These are phyloP conservation scores for Microtus ochrogaster DNA, from an alignment of 2,113 vertebrate genomes.

Conservation along the genomic window DNA sequence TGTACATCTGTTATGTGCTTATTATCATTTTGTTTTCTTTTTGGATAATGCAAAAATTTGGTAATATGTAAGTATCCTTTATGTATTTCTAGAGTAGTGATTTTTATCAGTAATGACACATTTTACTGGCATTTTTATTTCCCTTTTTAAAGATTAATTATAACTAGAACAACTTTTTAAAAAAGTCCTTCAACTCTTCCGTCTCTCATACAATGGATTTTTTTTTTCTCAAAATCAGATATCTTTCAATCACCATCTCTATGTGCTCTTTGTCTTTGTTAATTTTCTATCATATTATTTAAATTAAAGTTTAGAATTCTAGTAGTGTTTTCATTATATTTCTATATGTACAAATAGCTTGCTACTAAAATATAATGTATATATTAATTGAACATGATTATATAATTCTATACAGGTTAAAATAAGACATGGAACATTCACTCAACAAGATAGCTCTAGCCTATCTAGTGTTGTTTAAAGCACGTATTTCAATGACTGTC, in stretches of 20 bases:
- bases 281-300: background rate
- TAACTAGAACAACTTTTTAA: background rate
- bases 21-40: background rate
- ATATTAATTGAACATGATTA: background rate
- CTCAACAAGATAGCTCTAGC: background rate
- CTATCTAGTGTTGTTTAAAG: background rate
- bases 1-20: background rate
- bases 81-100: background rate
- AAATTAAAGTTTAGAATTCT: background rate
- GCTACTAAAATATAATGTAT: background rate
- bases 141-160: background rate
- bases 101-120: background rate
- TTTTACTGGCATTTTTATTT: slow-evolving; percentile 19
- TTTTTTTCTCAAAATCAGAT: background rate
- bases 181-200: background rate
- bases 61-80: background rate
- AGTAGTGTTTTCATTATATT: background rate
- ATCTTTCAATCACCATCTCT: background rate
- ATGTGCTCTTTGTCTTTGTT: background rate
- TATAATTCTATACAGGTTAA: background rate
- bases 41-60: slow-evolving; percentile 1
- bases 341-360: background rate
- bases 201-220: background rate
- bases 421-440: background rate
- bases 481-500: background rate